Conservation (phyloP, 2,113 vertebrate species). For the Eulemur rufifrons region DNA sequence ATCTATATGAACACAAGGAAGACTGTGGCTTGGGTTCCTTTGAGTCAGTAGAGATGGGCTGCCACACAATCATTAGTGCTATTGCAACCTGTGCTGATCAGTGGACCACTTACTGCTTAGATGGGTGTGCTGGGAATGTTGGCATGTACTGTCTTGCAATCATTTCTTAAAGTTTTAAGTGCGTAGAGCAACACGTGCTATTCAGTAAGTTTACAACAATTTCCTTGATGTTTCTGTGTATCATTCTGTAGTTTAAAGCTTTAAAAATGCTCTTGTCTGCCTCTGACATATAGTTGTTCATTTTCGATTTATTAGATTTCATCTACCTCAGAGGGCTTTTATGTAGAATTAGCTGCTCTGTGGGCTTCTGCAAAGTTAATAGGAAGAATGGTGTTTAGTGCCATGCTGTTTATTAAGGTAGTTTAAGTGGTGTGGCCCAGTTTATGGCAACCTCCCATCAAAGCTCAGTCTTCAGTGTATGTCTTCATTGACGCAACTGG, state of each 20-base stretch:
- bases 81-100: accelerated
- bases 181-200: too few relatives aligned
- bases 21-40: background rate
- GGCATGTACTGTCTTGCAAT: accelerated
- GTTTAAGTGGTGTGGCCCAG: background rate
- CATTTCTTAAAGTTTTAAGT: background rate
- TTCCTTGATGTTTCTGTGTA: background rate
- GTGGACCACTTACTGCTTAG: background rate
- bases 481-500: conserved; percentile 47
- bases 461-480: background rate
- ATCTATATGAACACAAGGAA: too few relatives aligned
- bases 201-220: background rate
- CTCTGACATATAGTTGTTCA: background rate
- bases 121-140: accelerated
- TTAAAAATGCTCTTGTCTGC: background rate
- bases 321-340: background rate
- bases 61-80: accelerated
- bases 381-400: background rate
- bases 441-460: background rate
- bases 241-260: background rate
- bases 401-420: background rate
- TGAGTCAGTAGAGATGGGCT: accelerated
- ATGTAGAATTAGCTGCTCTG: background rate
- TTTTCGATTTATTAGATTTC: background rate
- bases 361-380: background rate